phyloP scores from a whole-genome alignment of 2,797 vertebrate genomes.

The Acestrorhynchus altus region DNA sequence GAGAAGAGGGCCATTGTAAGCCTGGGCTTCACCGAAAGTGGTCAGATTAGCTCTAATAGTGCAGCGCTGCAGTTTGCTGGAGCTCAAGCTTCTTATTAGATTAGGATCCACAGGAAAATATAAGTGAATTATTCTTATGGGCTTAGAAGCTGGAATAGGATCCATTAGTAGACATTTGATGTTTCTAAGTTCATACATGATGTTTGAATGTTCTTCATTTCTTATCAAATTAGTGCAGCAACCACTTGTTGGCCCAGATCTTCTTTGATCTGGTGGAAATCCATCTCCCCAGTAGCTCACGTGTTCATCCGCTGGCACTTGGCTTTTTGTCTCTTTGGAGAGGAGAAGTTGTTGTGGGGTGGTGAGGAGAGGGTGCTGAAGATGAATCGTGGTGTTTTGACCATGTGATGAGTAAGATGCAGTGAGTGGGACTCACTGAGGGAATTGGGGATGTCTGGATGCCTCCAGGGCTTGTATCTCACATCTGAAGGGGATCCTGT shows the following conservation, averaged over 20 bases:
- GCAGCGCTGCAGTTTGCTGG: slow-evolving; percentile 29
- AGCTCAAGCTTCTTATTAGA: slow-evolving; percentile 40
- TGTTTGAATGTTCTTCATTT: background rate
- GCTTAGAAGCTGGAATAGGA: slow-evolving; percentile 20
- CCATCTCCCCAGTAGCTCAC: slow-evolving; percentile 25
- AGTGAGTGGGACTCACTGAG: slow-evolving; percentile 17
- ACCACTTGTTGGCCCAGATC: background rate
- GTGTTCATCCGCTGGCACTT: slow-evolving; percentile 7
- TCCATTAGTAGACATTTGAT: background rate
- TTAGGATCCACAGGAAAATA: slow-evolving; percentile 37
- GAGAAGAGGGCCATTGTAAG: slow-evolving; percentile 32
- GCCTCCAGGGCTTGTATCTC: slow-evolving; percentile 25
- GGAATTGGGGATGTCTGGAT: slow-evolving; percentile 22
- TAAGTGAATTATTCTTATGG: slow-evolving; percentile 17
- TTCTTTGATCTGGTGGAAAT: slow-evolving; percentile 23
- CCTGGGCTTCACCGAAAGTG: slow-evolving; percentile 19
- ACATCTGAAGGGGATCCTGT: slow-evolving; percentile 1
- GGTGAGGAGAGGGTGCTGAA: background rate
- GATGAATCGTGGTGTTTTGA: slow-evolving; percentile 26
- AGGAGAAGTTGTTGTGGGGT: background rate
- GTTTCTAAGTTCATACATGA: background rate
- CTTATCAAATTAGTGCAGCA: slow-evolving; percentile 11
- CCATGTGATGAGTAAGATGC: slow-evolving; percentile 19
- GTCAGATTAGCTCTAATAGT: slow-evolving; percentile 25
- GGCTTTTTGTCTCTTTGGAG: slow-evolving; percentile 6